A percentile compares a stretch with the other conserved stretches of the same genome.
These are phyloP conservation scores for Phycodurus eques DNA, from an alignment of 2,113 vertebrate genomes.

Conservation along the genomic window DNA sequence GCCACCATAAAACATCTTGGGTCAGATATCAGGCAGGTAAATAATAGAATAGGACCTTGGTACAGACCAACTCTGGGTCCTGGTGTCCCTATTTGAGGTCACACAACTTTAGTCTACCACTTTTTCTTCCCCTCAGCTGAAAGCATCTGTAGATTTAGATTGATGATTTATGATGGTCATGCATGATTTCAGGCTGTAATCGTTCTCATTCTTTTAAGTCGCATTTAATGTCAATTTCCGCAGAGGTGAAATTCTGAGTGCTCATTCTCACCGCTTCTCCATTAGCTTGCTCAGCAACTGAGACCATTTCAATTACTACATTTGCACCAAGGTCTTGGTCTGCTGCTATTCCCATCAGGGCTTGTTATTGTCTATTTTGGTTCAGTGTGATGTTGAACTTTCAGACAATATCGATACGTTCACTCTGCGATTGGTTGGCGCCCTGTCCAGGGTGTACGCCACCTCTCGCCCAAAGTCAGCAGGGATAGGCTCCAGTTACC, in stretches of 20 bases:
- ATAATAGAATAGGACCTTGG: not conserved
- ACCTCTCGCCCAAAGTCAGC: no score
- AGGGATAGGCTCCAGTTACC: no score
- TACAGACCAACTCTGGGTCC: not conserved
- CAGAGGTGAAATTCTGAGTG: not conserved
- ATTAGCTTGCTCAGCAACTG: constrained; percentile 7
- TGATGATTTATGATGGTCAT: not conserved
- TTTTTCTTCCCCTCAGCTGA: not conserved
- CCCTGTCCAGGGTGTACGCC: no score
- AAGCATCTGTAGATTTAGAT: constrained; percentile 5
- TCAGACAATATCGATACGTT: not conserved
- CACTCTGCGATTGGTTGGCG: no score
- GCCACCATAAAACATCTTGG: not conserved
- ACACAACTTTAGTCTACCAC: not conserved
- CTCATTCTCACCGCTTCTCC: not conserved
- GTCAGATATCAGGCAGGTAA: not conserved
- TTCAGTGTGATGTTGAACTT: not conserved
- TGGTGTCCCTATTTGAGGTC: not conserved
- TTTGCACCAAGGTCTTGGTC: constrained; percentile 3
- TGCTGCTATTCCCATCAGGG: not conserved
- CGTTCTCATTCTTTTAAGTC: constrained; percentile 3
- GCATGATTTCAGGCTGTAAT: constrained; percentile 12
- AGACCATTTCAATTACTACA: constrained; percentile 3
- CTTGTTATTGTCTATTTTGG: not conserved
- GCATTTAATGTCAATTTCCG: constrained; percentile 1